These are phyloP conservation scores for Eristalis intricaria DNA, from an alignment of 2,888 invertebrate genomes.

Conservation along the genomic window DNA sequence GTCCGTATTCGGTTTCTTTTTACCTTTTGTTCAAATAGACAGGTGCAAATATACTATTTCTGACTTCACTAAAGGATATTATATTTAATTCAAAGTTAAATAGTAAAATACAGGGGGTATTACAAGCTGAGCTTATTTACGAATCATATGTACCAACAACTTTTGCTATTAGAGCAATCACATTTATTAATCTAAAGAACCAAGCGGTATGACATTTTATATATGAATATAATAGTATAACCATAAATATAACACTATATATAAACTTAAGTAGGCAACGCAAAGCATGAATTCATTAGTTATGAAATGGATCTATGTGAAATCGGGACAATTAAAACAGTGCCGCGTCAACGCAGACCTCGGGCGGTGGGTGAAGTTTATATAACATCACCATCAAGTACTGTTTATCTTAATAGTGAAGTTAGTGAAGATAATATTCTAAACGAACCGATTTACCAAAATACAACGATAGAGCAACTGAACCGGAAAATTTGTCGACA, in stretches of 20 bases:
- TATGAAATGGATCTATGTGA: conserved; percentile 55
- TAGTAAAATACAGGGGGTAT: too few species aligned
- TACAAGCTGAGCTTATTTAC: too few species aligned
- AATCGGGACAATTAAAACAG: conserved; percentile 74
- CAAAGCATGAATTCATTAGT: conserved; percentile 41
- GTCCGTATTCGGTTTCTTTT: too few species aligned
- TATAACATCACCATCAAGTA: conserved; percentile 78
- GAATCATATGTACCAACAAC: too few species aligned
- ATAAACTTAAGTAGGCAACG: conserved; percentile 32
- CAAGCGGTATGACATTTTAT: too few species aligned
- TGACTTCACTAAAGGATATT: too few species aligned
- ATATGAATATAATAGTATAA: not conserved
- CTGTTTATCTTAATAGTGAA: conserved; percentile 78
- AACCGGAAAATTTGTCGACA: conserved; percentile 71
- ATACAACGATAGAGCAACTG: conserved; percentile 72
- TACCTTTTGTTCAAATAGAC: too few species aligned
- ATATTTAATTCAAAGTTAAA: too few species aligned
- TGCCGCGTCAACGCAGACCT: conserved; percentile 80
- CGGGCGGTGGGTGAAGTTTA: conserved; percentile 80
- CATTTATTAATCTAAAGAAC: too few species aligned
- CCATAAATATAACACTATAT: not conserved
- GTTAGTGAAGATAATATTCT: conserved; percentile 70
- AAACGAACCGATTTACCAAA: conserved; percentile 79
- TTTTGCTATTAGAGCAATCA: too few species aligned
- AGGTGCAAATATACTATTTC: too few species aligned